These are phyloP conservation scores for Lutraria rhynchaena DNA, from an alignment of 1,140 invertebrate species.

Conservation along the genomic window DNA sequence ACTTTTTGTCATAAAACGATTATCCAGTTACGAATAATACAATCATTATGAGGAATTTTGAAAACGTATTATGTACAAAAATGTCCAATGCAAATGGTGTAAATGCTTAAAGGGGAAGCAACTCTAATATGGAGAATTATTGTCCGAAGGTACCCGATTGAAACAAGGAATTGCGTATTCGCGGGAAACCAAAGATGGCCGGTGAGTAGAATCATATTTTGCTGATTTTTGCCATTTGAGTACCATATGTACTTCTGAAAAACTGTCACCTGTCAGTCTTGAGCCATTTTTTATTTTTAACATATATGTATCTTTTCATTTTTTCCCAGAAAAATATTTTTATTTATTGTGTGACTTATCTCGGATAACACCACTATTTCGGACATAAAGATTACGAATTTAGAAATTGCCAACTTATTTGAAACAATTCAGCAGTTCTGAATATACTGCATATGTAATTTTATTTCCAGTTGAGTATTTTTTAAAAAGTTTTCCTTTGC, in stretches of 20 bases:
- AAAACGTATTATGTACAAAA: too few relatives aligned
- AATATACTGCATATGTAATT: too few relatives aligned
- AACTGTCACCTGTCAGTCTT: not conserved
- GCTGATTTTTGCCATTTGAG: not conserved
- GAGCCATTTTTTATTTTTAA: not conserved
- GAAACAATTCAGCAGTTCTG: too few relatives aligned
- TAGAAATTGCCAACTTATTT: too few relatives aligned
- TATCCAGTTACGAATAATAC: too few relatives aligned
- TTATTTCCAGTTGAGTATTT: not conserved
- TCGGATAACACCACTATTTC: not conserved
- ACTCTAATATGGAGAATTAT: too few relatives aligned
- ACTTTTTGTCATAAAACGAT: too few relatives aligned
- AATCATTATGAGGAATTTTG: too few relatives aligned
- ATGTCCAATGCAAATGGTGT: too few relatives aligned
- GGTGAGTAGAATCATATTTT: not conserved
- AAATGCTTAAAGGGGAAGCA: not conserved
- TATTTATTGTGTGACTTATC: not conserved
- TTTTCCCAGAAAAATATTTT: not conserved
- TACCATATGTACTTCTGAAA: not conserved
- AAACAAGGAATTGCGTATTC: constrained; percentile 10
- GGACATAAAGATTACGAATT: not conserved
- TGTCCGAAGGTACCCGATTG: too few relatives aligned
- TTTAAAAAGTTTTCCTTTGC: too few relatives aligned
- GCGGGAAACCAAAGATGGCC: constrained; percentile 36
- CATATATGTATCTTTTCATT: not conserved